phyloP scores from a whole-genome alignment of 2,888 invertebrate species.

The Cataglyphis albicans region DNA sequence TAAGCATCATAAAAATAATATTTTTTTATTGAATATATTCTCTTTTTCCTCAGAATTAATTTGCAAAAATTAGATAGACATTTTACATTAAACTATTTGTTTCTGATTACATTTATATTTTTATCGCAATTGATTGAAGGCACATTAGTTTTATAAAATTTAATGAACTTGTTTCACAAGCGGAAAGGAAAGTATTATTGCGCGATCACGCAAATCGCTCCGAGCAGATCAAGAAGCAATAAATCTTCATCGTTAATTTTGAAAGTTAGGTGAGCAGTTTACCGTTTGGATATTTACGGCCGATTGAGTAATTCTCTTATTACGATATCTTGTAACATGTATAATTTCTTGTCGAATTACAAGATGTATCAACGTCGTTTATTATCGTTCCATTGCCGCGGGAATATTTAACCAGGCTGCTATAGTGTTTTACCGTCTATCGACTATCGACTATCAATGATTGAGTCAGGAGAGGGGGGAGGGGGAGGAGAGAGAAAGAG shows the following conservation, averaged over 20 bases:
- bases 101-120: constrained; percentile 9
- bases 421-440: constrained; percentile 39
- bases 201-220: background rate
- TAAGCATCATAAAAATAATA: background rate
- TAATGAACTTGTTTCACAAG: constrained; percentile 8
- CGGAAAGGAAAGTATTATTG: background rate
- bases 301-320: constrained; percentile 30
- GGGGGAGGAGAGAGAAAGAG: no score
- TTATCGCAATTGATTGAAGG: background rate
- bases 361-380: constrained; percentile 30
- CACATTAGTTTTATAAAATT: constrained; percentile 1
- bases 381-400: constrained; percentile 37
- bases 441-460: constrained; percentile 57
- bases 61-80: background rate
- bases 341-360: constrained; percentile 20
- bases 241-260: constrained; percentile 31
- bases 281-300: constrained; percentile 23
- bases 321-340: background rate
- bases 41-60: background rate
- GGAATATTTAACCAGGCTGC: constrained; percentile 38
- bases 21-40: background rate
- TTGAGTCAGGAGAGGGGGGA: constrained; percentile 9
- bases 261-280: constrained; percentile 12
- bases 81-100: background rate
- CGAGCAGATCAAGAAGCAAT: background rate